Evolutionary conservation across 2,888 invertebrate genomes (phyloP).

Genomic region (Drosophila rubida): DNA sequence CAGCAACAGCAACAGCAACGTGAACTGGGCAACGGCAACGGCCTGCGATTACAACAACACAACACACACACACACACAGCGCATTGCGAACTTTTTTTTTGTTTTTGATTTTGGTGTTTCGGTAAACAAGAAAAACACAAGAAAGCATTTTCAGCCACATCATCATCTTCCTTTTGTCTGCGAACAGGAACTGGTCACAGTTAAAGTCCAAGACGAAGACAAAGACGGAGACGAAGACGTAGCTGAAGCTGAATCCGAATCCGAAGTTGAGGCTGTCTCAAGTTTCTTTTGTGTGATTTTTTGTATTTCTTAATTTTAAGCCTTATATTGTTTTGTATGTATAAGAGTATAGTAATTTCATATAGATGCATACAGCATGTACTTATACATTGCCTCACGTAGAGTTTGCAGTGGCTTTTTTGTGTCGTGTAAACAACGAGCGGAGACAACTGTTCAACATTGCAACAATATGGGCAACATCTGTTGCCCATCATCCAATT

Average conservation of each 20-base stretch:
- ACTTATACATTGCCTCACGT: constrained; percentile 52
- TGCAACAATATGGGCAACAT: constrained; percentile 56
- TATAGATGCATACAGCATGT: constrained; percentile 7
- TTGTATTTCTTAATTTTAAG: constrained; percentile 66
- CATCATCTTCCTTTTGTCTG: constrained; percentile 78
- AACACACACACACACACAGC: no score
- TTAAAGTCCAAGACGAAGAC: constrained; percentile 45
- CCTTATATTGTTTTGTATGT: constrained; percentile 36
- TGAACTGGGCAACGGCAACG: constrained; percentile 43
- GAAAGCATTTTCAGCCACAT: constrained; percentile 54
- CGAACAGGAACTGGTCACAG: constrained; percentile 75
- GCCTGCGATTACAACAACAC: constrained; percentile 64
- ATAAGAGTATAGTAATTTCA: constrained; percentile 9
- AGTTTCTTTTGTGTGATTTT: constrained; percentile 62
- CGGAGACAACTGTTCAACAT: constrained; percentile 53
- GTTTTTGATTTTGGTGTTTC: constrained; percentile 1
- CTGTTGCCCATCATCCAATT: constrained; percentile 58
- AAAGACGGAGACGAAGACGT: constrained; percentile 15
- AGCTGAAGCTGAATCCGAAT: constrained; percentile 22
- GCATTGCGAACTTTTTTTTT: constrained; percentile 45
- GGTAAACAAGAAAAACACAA: constrained; percentile 46
- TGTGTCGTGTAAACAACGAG: constrained; percentile 69
- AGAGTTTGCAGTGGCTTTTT: constrained; percentile 61
- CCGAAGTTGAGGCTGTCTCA: constrained; percentile 33
- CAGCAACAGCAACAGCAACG: constrained; percentile 12